Evolutionary conservation across 2,113 vertebrate genomes (phyloP), one percentile per base, ranked within the genome.

Genomic region (Xerus inauris): DNA sequence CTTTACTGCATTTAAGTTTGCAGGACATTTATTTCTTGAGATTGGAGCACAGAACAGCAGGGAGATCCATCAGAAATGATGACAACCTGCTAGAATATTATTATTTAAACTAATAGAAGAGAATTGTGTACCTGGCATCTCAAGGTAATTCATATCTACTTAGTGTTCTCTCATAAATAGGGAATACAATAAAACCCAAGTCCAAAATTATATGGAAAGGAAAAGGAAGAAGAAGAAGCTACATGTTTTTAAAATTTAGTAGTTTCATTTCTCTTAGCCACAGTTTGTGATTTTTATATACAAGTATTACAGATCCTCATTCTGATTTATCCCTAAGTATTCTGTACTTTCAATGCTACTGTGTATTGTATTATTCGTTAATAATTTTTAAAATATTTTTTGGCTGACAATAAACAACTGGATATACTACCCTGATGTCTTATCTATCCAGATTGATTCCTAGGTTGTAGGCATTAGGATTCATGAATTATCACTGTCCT

Each of bases 91-190:
- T 49, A 76, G 7, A 81, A 64, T 83, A 77, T 81, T 86, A 77
- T 42, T 51, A 62, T 40, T 69, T 67, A 94, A 86, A 28, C 2
- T 85, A n/a, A 80, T 45, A 77, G 16, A 79, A 40, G 30, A 83
- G 22, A 85, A 89, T 67, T 71, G 5, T 81, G 24, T 13, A 71
- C 19, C 45, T 67, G 47, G 30, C 11, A 84, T 79, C 73, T 82
- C 57, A 94, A 71, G 26, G 65, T 77, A 86, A 54, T 93, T 91
- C 82, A 49, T 91, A 84, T 14, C 9, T 82, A 51, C 19, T 87
- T 72, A 54, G 40, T 69, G 8, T 12, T 77, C 14, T 82, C 35
- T 95, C 26, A 91, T 86, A 40, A 80, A n/a, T 85, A 92, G 20
- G 38, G 51, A 64, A 7, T 71, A 5, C 51, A 85, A 32, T 59